Evolutionary conservation across 2,797 vertebrate species (phyloP), one percentile per base, ranked within the genome.

Genomic region (Falco novaeseelandiae): DNA sequence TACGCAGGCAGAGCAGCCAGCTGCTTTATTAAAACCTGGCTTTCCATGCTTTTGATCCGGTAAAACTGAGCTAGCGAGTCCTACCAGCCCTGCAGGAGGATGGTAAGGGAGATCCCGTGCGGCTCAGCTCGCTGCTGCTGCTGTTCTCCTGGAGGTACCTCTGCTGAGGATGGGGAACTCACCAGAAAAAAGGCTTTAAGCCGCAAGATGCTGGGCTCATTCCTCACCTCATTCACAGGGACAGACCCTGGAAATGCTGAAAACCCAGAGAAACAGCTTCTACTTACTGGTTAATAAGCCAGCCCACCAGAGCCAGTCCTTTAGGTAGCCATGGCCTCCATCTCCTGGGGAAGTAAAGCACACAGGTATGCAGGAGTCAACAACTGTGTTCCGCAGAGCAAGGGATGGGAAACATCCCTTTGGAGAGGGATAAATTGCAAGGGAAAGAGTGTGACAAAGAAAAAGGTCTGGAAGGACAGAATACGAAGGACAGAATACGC

Each of bases 231-330:
- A 6, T 11, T 48, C 55, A 54, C 29, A 36, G 12, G 27, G 27
- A 74, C 16, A 72, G 38, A 17, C 6, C 15, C 26, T 65, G 62
- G 42, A 52, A 65, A 82, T 93, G 25, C 74, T 80, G 42, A 19
- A 90, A 70, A 57, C 10, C 15, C 49, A 42, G 5, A 22, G 38
- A 70, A 94, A 78, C 19, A 71, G 58, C 46, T 81, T 71, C 32
- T 88, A 97, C 99, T 99, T 98, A 99, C 99, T 99, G 86, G 99
- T 99, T 76, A 99, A 84, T 71, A 99, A 98, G 80, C 99, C 99
- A 62, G 98, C 98, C 99, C 99, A 99, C 99, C 99, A 99, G 88
- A 99, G 97, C 97, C 98, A 98, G 95, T 99, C 99, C 96, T 98
- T 99, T 63, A 99, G 98, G 97, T 99, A 99, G 23, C 99, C 99